Evolutionary conservation across 2,888 invertebrate species (phyloP), one percentile per base, ranked within the genome.

Genomic region (Thelaira solivaga): DNA sequence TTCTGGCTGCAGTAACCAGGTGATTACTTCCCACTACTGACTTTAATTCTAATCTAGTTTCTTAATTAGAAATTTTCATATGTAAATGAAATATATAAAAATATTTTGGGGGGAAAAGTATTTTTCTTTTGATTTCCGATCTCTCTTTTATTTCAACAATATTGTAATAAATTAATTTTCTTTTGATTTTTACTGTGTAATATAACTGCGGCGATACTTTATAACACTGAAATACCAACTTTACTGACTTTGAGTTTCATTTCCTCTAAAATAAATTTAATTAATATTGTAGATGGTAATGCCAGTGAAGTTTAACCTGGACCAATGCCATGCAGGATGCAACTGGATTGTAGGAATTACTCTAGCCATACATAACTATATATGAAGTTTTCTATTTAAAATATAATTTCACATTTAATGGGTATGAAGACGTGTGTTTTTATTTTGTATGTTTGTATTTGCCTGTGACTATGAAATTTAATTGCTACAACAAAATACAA

Each of bases 281-380:
- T 7, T 26, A 45, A 45, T 43, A 51, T 34, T 31, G 22, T 16
- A 61, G 51, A 43, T 34, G 36, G 13, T 39, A 53, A 20, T 61
- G n/a, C 43, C 29, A 45, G n/a, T n/a, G 34, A 34, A 45, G 4
- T 55, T 72, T 72, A 64, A 64, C 62, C 72, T 72, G 55, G 39
- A 45, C 45, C 45, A 64, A 55, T 72, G 62, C 47, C 64, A 72
- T 31, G 45, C 72, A 64, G 55, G 39, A 64, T 57, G 62, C 53
- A 72, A 64, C 45, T 72, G 20, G 16, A 62, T 57, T 47, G 64
- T 62, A 47, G 55, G 26, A 55, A 18, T 61, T 67, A 53, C 39
- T 74, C 36, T 34, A 61, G 59, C 45, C n/a, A 53, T 29, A 61
- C 49, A 41, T 29, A 10, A 22, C 26, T 22, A 49, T 18, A 51